Evolutionary conservation across 2,797 vertebrate species (phyloP).

Genomic region (Anableps anableps): DNA sequence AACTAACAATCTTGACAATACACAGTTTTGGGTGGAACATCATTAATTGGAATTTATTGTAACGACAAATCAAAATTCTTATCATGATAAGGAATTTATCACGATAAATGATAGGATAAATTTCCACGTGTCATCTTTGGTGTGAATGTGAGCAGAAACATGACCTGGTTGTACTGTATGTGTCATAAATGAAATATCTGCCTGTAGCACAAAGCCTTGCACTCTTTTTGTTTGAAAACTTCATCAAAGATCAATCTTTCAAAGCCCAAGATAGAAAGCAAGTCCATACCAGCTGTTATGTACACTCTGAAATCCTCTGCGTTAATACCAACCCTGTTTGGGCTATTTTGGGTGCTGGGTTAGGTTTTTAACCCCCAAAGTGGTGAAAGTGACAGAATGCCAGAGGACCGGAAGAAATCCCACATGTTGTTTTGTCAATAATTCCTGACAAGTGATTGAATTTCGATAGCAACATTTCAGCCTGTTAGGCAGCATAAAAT

Average conservation of each 20-base stretch:
- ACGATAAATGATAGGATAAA: too few species aligned
- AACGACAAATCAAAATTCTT: too few species aligned
- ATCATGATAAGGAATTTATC: too few species aligned
- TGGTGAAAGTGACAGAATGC: not conserved
- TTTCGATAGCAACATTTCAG: not conserved
- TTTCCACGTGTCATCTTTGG: too few species aligned
- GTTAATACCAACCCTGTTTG: not conserved
- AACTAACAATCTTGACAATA: too few species aligned
- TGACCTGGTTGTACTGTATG: too few species aligned
- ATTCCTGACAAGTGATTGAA: not conserved
- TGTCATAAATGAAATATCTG: too few species aligned
- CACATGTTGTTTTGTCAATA: not conserved
- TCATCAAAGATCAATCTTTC: not conserved
- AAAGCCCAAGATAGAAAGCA: not conserved
- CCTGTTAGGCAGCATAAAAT: not conserved
- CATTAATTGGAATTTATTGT: too few species aligned
- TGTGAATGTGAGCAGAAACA: too few species aligned
- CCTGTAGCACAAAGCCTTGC: not conserved
- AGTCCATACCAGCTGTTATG: not conserved
- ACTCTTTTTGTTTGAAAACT: not conserved
- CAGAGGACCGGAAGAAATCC: not conserved
- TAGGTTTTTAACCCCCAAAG: not conserved
- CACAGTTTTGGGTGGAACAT: too few species aligned
- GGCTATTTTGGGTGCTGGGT: not conserved
- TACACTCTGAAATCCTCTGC: not conserved